phyloP scores from a whole-genome alignment of 2,113 vertebrate genomes.

The Oxygymnocypris stewartii region DNA sequence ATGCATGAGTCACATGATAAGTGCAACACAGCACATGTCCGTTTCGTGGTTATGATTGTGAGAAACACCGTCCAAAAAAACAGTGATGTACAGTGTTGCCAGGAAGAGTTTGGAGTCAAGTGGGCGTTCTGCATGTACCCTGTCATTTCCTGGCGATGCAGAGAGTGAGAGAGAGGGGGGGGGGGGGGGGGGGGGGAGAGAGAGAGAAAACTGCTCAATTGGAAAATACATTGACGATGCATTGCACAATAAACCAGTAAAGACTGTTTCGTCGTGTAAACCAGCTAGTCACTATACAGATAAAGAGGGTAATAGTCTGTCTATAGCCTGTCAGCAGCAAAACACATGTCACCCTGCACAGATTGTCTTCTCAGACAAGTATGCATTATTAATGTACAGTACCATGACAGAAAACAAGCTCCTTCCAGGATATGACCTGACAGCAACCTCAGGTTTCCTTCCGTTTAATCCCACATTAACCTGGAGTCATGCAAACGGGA shows the following conservation, averaged over 20 bases:
- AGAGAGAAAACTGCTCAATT: conserved; percentile 2
- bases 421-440: neutral
- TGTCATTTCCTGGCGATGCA: conserved; percentile 15
- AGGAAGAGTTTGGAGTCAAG: conserved; percentile 25
- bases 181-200: neutral
- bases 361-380: neutral
- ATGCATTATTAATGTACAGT: conserved; percentile 26
- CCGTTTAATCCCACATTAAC: neutral
- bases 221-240: neutral
- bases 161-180: neutral
- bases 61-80: conserved; percentile 8
- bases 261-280: neutral
- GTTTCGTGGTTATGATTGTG: neutral
- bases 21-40: neutral
- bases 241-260: neutral
- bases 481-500: neutral
- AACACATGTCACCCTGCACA: neutral
- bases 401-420: neutral
- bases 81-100: conserved; percentile 26
- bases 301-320: neutral
- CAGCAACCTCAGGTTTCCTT: neutral
- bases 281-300: neutral
- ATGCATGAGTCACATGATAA: conserved; percentile 11
- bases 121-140: conserved; percentile 24
- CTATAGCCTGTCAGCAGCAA: neutral